Evolutionary conservation across 2,888 invertebrate genomes (phyloP), one percentile per base, ranked within the genome.

Genomic region (Scaeva pyrastri): DNA sequence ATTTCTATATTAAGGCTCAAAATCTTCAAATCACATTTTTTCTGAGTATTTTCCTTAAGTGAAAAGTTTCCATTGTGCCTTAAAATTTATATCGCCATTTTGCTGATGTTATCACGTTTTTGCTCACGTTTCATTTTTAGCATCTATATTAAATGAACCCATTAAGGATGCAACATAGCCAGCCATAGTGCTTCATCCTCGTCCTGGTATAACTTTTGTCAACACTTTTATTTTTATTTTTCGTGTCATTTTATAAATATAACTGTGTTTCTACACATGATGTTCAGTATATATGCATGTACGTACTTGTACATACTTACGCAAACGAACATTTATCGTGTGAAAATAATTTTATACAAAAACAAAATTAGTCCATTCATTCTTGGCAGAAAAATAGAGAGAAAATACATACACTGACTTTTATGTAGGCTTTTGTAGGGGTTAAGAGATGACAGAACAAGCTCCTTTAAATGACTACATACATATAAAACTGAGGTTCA

Each of bases 321-420:
- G 31, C 6, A 68, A 21, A 50, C 26, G 7, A 50, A 5, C 23
- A 62, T 41, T 48, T 8, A 43, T 78, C 43, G 26, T 26, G 68
- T 68, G 66, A 70, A 78, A 68, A 73, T 62, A 78, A 68, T 78
- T 78, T 73, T 68, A 73, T 78, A 48, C 68, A 72, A 52, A 74
- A 41, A 31, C 60, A 41, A 52, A 73, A 70, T 36, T 48, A 60
- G 72, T 55, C 60, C 66, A 50, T 75, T 81, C 55, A 41, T 45
- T 58, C 1, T 73, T 39, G 14, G 16, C 50, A 58, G 23, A 56
- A 48, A 75, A 26, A 43, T 36, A 39, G 19, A 58, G 12, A 21
- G 2, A 50, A 21, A 11, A 50, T 50, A 10, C 14, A 5, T 45
- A 50, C 31, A 55, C 43, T 60, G 39, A n/a, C n/a, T 68, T 39